Percentiles rank a stretch among this genome's conserved stretches.
These are phyloP conservation scores for Tuberolachnus salignus DNA, from an alignment of 2,888 invertebrate genomes.

Conservation along the genomic window DNA sequence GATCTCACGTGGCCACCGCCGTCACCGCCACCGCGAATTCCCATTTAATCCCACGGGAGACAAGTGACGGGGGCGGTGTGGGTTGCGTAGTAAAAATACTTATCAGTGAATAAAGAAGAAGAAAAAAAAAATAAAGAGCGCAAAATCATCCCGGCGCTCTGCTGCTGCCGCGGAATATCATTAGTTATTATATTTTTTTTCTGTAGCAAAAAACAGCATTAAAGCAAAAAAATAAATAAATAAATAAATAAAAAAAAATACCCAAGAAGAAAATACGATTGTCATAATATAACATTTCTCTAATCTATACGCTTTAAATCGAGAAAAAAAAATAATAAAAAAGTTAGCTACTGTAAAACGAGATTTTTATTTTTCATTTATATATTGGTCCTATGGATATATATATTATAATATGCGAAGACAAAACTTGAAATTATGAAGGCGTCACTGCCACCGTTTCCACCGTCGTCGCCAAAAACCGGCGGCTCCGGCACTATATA, in stretches of 20 bases:
- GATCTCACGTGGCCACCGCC: constrained; percentile 32
- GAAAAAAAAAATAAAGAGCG: not conserved
- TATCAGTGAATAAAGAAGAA: constrained; percentile 47
- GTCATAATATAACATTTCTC: too few species aligned
- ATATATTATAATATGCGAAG: not conserved
- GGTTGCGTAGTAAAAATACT: constrained; percentile 51
- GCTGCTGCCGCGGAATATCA: constrained; percentile 29
- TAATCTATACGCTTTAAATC: too few species aligned
- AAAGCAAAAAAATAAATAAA: too few species aligned
- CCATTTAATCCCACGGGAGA: constrained; percentile 48
- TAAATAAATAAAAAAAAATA: too few species aligned
- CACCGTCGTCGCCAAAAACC: constrained; percentile 31
- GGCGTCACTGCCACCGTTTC: constrained; percentile 10
- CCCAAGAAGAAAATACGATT: too few species aligned
- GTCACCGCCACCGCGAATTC: constrained; percentile 6
- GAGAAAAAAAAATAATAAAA: too few species aligned
- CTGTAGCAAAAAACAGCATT: not conserved
- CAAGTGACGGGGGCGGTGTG: constrained; percentile 46
- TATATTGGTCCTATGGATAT: too few species aligned
- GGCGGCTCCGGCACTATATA: constrained; percentile 5
- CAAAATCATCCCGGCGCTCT: not conserved
- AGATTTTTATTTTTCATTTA: too few species aligned
- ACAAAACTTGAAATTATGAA: constrained; percentile 37
- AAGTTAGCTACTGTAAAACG: too few species aligned
- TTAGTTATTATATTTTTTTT: constrained; percentile 26